Evolutionary conservation across 2,888 invertebrate genomes (phyloP), one percentile per base, ranked within the genome.

Genomic region (Drosophila kokeensis): DNA sequence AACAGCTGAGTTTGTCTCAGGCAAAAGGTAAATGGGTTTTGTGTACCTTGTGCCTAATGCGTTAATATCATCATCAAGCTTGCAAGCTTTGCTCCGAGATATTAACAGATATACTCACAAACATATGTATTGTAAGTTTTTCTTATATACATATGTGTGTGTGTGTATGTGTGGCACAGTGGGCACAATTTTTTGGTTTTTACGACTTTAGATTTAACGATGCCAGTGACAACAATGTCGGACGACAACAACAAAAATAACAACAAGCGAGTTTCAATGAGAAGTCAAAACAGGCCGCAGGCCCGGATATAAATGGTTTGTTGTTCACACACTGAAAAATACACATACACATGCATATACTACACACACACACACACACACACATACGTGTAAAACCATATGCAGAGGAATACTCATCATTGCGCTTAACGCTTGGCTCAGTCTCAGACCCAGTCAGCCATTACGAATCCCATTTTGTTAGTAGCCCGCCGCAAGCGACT

Each of bases 11-110:
- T 32, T 32, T 32, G 32, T 32, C 32, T 32, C 77, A 82, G 81
- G 68, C 76, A 79, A 76, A 80, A 75, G 83, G 81, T 82, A 86
- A 88, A 86, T 87, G 87, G 87, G 87, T 88, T 79, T 88, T 84
- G 83, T 87, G 89, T 87, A 87, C 87, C 87, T 87, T 87, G 89
- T 88, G 82, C 89, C 87, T 89, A 87, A 87, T 88, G 89, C 87
- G 81, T 86, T 87, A 88, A 84, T 84, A 87, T 87, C 82, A 87
- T 85, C 88, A 87, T 78, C 83, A 77, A 50, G 72, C 75, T 67
- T 70, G 65, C 71, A 65, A 62, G 73, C 63, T 54, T 24, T 49
- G 62, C 76, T 76, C 72, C 72, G 49, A 66, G 60, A 48, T 59
- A 71, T 58, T 52, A 64, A 64, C 60, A 66, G 50, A 58, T 55